Base-by-base conservation (phyloP, 2,113 vertebrate species). In the Ceyx cyanopectus region DNA sequence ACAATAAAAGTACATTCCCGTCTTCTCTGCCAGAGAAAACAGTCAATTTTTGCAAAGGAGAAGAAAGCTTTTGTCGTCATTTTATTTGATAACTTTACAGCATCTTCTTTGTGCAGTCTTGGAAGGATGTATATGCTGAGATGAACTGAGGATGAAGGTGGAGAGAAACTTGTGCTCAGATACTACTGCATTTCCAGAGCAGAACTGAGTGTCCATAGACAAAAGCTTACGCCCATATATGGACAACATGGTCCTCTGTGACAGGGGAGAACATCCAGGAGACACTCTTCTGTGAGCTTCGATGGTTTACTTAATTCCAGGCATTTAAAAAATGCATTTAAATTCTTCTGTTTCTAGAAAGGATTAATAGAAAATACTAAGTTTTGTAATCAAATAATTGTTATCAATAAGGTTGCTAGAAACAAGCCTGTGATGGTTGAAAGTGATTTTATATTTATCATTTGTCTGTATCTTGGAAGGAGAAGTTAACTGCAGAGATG, bases 221-320 rank as follows among this genome's bases (percentile, higher is more conserved):
- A 68, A 34, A 62, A 40, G 22, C 14, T 65, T 77, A 9, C 19
- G 53, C 56, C 46, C 2, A 0, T 32, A 16, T 30, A 67, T 13
- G 30, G 45, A 7, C 1, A 40, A 41, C 8, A 15, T 0, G 1
- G 14, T 34, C 37, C 56, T 45, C n/a, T 6, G 4, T 21, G 68
- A 17, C 27, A 66, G 72, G 53, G 21, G 14, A 81, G 19, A 26
- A 18, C 50, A 4, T 15, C 40, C 45, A 62, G 48, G 51, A 54
- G 6, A 14, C 20, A 8, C 23, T 5, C 16, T 68, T 57, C 75
- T 46, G n/a, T 6, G n/a, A 73, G 54, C 20, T 21, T 21, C 3
- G 1, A 9, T 0, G 10, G 24, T 17, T 53, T 58, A 34, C 30
- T 41, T 37, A 24, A 37, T 32, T 50, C 7, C 18, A 48, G 16